Percentiles rank a stretch among this genome's conserved stretches.
These are phyloP conservation scores for Cynopterus brachyotis DNA, from an alignment of 2,113 vertebrate genomes.

Conservation along the genomic window DNA sequence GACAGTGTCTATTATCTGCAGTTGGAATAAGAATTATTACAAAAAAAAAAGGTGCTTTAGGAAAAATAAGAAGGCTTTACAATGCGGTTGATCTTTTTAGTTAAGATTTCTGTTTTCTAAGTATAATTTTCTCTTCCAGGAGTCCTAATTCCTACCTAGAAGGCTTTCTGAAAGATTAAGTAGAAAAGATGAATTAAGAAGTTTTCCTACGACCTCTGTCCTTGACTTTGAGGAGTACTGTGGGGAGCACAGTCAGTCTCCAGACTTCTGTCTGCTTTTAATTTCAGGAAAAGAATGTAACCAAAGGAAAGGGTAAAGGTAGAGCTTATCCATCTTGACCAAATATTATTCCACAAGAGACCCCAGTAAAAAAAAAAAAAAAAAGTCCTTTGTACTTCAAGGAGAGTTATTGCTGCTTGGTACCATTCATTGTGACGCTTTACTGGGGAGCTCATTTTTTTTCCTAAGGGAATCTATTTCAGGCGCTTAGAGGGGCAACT, in stretches of 20 bases:
- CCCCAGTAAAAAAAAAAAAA: background rate
- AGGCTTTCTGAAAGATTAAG: background rate
- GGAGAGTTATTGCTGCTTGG: background rate
- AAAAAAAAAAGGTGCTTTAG: background rate
- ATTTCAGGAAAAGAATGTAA: background rate
- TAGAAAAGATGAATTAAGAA: background rate
- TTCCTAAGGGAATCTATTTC: background rate
- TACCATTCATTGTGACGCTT: background rate
- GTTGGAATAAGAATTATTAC: background rate
- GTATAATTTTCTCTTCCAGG: background rate
- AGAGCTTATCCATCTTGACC: background rate
- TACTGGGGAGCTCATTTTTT: background rate
- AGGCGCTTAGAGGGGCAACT: background rate
- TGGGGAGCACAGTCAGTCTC: background rate
- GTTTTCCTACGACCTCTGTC: background rate
- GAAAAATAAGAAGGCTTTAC: background rate
- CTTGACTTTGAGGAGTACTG: background rate
- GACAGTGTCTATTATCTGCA: background rate
- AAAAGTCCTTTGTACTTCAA: background rate
- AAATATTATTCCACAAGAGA: background rate
- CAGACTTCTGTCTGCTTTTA: background rate
- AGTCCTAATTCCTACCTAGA: background rate
- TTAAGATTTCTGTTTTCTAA: background rate
- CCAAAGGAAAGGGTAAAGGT: background rate
- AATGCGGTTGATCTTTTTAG: background rate